Conservation (phyloP, 2,888 invertebrate species). For the Macropis europaea region DNA sequence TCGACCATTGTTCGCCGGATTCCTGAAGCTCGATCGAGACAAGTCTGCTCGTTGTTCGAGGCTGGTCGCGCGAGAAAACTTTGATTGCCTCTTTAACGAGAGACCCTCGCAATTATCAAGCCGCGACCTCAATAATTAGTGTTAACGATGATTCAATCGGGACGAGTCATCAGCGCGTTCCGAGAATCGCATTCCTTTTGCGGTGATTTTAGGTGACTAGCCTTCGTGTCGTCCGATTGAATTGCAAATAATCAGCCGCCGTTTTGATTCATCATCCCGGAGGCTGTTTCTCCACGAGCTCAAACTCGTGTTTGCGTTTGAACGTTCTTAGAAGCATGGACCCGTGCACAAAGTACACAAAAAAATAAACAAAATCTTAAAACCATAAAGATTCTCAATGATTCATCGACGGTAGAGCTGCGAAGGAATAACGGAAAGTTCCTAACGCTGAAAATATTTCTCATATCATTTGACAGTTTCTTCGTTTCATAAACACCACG, state of each 20-base stretch:
- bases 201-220: conserved; percentile 50
- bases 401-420: too few relatives aligned
- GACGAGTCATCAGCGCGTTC: conserved; percentile 48
- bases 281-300: too few relatives aligned
- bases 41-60: conserved; percentile 40
- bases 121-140: conserved; percentile 59
- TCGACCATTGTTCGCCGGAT: conserved; percentile 48
- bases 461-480: too few relatives aligned
- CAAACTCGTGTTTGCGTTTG: too few relatives aligned
- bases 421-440: too few relatives aligned
- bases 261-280: too few relatives aligned
- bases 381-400: too few relatives aligned
- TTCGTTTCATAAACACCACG: too few relatives aligned
- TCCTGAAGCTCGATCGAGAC: conserved; percentile 21
- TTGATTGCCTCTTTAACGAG: conserved; percentile 48
- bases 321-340: too few relatives aligned
- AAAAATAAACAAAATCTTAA: too few relatives aligned
- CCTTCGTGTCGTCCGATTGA: conserved; percentile 21
- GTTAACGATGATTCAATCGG: conserved; percentile 56
- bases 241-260: conserved; percentile 21
- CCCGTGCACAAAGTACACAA: too few relatives aligned
- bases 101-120: conserved; percentile 46
- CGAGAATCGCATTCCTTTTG: conserved; percentile 50
- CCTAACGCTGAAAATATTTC: too few relatives aligned
- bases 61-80: conserved; percentile 40